Conservation (phyloP, 1,140 invertebrate genomes). For the Camponotus floridanus region DNA sequence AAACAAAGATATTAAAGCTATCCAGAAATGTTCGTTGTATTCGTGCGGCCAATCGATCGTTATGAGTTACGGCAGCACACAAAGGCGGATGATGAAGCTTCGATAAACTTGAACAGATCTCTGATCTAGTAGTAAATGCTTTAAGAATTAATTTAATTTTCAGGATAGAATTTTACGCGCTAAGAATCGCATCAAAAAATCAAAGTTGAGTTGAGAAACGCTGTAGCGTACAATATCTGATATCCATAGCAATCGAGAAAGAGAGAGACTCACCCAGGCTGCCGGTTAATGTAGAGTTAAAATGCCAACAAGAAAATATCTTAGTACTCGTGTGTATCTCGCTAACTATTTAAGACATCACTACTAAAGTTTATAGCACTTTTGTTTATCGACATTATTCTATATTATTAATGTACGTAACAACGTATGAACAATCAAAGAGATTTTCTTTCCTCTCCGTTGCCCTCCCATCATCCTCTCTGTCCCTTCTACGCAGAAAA, state of each 20-base stretch:
- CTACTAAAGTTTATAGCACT: conserved; percentile 82
- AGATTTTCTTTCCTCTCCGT: conserved; percentile 30
- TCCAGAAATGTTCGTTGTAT: conserved; percentile 51
- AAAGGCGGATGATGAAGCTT: neutral
- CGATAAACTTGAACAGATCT: conserved; percentile 35
- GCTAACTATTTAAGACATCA: conserved; percentile 78
- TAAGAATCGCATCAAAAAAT: conserved; percentile 25
- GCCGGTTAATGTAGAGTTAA: conserved; percentile 82
- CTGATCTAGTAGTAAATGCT: neutral
- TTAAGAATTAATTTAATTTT: conserved; percentile 16
- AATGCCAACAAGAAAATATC: conserved; percentile 84
- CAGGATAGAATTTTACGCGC: conserved; percentile 6
- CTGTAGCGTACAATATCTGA: conserved; percentile 64
- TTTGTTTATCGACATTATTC: conserved; percentile 75
- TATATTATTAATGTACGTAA: conserved; percentile 84
- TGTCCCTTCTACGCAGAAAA: conserved; percentile 14
- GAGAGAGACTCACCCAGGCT: conserved; percentile 80
- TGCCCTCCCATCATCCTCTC: neutral
- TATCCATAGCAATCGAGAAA: conserved; percentile 73
- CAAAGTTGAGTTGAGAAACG: conserved; percentile 66
- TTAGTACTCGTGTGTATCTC: conserved; percentile 76
- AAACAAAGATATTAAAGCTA: neutral
- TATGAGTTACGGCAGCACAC: neutral
- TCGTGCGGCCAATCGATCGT: conserved; percentile 21
- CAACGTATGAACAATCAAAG: conserved; percentile 80